Percentiles rank a stretch among this genome's conserved stretches.
phyloP scores from a whole-genome alignment of 2,113 vertebrate species.

The Taxidea taxus region DNA sequence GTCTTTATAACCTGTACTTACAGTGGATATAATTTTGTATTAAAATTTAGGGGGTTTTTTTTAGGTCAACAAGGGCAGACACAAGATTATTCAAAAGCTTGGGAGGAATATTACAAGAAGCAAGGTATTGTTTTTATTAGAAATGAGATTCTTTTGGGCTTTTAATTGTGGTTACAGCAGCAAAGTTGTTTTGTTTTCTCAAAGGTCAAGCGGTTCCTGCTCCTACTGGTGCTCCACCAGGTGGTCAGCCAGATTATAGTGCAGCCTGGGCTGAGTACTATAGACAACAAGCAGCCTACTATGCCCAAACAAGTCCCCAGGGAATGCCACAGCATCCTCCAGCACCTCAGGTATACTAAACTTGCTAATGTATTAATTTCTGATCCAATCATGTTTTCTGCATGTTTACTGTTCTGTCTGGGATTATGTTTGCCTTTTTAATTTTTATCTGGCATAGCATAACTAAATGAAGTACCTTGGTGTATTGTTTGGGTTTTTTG shows the following conservation, averaged over 20 bases:
- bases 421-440: constrained; percentile 73
- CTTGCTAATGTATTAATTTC: constrained; percentile 67
- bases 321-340: constrained; percentile 92
- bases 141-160: constrained; percentile 44
- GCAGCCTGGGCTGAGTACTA: constrained; percentile 99
- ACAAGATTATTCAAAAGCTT: constrained; percentile 89
- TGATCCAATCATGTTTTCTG: constrained; percentile 62
- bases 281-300: constrained; percentile 97
- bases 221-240: constrained; percentile 90
- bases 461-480: constrained; percentile 68
- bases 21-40: constrained; percentile 58
- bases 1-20: constrained; percentile 56
- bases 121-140: constrained; percentile 81
- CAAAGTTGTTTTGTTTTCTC: constrained; percentile 56
- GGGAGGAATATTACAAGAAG: constrained; percentile 90
- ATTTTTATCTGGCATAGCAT: constrained; percentile 76
- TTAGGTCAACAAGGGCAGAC: constrained; percentile 87
- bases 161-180: constrained; percentile 38
- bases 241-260: constrained; percentile 96
- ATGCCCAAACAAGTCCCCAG: constrained; percentile 95
- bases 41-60: constrained; percentile 66
- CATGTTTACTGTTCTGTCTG: constrained; percentile 63
- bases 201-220: constrained; percentile 89
- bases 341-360: constrained; percentile 93
- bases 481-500: constrained; percentile 55